A percentile compares a stretch with the other conserved stretches of the same genome.
phyloP scores from a whole-genome alignment of 2,113 vertebrate species.

The Melanostigma gelatinosum region DNA sequence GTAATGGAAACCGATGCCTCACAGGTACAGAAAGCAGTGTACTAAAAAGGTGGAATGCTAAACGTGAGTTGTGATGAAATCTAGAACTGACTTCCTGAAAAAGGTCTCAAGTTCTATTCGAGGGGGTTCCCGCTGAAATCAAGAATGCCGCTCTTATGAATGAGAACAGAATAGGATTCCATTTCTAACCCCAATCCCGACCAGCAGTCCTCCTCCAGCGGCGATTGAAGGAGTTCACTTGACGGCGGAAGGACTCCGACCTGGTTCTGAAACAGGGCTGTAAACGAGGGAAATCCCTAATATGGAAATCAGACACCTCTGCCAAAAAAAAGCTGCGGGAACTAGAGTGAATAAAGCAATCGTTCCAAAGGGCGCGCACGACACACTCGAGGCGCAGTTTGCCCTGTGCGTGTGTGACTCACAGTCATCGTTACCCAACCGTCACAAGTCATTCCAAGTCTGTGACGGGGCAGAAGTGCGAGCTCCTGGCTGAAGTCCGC shows the following conservation, averaged over 20 bases:
- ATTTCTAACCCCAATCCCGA: constrained; percentile 30
- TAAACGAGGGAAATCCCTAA: constrained; percentile 64
- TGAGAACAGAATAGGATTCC: constrained; percentile 35
- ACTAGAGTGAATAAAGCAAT: constrained; percentile 30
- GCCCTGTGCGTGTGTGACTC: constrained; percentile 20
- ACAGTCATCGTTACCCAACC: constrained; percentile 58
- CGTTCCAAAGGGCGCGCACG: background rate
- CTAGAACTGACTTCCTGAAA: constrained; percentile 40
- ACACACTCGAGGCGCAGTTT: constrained; percentile 15
- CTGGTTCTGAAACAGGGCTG: constrained; percentile 41
- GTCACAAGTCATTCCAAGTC: constrained; percentile 26
- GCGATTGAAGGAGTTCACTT: constrained; percentile 7
- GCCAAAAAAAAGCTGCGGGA: constrained; percentile 6
- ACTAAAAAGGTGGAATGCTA: constrained; percentile 7
- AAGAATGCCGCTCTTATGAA: constrained; percentile 14
- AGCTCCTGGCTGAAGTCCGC: constrained; percentile 60
- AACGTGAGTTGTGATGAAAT: constrained; percentile 16
- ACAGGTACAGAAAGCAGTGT: constrained; percentile 10
- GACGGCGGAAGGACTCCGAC: constrained; percentile 24
- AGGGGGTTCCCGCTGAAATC: constrained; percentile 54
- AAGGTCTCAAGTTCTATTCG: constrained; percentile 32
- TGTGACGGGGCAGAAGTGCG: constrained; percentile 50
- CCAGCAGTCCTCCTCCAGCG: background rate
- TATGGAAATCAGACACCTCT: constrained; percentile 61
- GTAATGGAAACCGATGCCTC: constrained; percentile 41